phyloP scores from a whole-genome alignment of 2,113 vertebrate species.

The Mastomys natalensis region DNA sequence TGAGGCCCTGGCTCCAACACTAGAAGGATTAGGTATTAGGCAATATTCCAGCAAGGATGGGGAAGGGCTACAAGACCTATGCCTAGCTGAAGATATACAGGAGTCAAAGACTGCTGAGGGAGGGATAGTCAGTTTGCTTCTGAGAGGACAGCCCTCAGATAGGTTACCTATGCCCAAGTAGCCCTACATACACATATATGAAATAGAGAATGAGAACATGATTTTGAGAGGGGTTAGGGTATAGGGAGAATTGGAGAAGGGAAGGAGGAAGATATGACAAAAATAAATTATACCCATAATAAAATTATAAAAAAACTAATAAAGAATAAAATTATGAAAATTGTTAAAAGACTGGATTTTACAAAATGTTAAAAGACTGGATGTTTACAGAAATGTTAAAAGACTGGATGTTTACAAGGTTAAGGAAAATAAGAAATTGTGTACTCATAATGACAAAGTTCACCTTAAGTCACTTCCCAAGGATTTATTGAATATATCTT shows the following conservation, averaged over 20 bases:
- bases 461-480: constrained; percentile 25
- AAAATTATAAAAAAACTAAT: background rate
- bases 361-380: background rate
- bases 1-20: background rate
- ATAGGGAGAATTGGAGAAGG: background rate
- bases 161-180: background rate
- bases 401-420: constrained; percentile 24
- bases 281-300: background rate
- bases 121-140: background rate
- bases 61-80: background rate
- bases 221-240: background rate
- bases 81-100: background rate
- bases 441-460: background rate
- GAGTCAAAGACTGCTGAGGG: background rate
- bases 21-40: background rate
- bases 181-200: background rate
- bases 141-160: background rate
- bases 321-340: background rate
- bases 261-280: background rate
- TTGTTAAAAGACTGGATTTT: background rate
- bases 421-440: background rate
- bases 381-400: background rate
- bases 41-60: background rate
- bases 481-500: constrained; percentile 20
- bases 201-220: background rate